Evolutionary conservation across 2,888 invertebrate genomes (phyloP), one percentile per base, ranked within the genome.

Genomic region (Crocallis elinguaria): DNA sequence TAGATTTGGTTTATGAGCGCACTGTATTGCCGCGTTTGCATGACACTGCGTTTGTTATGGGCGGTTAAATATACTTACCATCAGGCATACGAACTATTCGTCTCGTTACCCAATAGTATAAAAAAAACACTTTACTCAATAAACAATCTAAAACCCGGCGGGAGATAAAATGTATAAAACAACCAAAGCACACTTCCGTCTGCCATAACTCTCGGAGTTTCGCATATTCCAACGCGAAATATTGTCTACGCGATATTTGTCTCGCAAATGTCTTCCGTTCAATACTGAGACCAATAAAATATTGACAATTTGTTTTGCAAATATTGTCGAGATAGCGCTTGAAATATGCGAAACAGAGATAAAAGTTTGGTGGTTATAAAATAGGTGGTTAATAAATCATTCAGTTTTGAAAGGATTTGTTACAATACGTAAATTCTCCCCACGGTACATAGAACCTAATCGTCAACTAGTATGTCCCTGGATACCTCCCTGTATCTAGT

Each of bases 241-340:
- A 64, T 58, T 58, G 62, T 60, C 49, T 32, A 23, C 9, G 51
- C 43, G 32, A 49, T 49, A 64, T 64, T 64, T 64, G 55, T 56
- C 50, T 17, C 27, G 25, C 45, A 35, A 57, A 60, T 62, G 46
- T 62, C 64, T 64, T 62, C 62, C 62, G 59, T 59, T 61, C 51
- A 46, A 52, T 52, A 33, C 50, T 25, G 38, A 50, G 51, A 46
- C 51, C 61, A 61, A 63, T 65, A 64, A 66, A 64, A 66, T 66
- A 64, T 64, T 61, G 60, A 49, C 64, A 62, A 64, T 66, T 64
- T 63, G 60, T 62, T 60, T 65, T 61, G 61, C 57, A 61, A 65
- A 65, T 65, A 65, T 65, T 65, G 65, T 63, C 49, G 50, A 62
- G 65, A 63, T 64, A 61, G 53, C 54, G 57, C 48, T 21, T 62